Evolutionary conservation across 1,140 invertebrate species (phyloP).

Genomic region (Linepithema humile): DNA sequence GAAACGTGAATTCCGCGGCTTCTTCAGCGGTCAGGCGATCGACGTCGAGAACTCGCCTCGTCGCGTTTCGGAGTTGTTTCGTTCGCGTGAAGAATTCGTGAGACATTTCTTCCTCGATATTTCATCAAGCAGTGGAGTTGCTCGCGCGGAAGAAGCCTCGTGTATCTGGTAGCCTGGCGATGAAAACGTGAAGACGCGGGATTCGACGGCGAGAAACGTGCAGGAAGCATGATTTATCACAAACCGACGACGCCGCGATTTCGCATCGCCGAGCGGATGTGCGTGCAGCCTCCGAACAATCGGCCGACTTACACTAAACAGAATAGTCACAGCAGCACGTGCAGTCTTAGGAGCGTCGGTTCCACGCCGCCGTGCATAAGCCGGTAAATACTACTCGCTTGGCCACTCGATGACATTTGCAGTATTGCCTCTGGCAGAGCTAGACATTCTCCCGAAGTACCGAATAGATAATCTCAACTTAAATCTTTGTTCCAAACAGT

Average conservation of each 20-base stretch:
- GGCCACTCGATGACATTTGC: background rate
- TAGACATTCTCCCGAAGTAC: background rate
- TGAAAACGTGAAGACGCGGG: constrained; percentile 21
- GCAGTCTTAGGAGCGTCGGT: constrained; percentile 76
- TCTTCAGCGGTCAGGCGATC: constrained; percentile 53
- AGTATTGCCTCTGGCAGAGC: background rate
- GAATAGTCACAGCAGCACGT: constrained; percentile 77
- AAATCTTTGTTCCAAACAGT: too few species aligned
- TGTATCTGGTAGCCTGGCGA: background rate
- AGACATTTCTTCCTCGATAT: background rate
- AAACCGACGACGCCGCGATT: constrained; percentile 83
- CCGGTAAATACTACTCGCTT: constrained; percentile 76
- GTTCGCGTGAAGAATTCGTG: background rate
- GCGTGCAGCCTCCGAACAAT: constrained; percentile 79
- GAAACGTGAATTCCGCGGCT: constrained; percentile 60
- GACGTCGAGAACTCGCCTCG: background rate
- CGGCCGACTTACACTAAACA: constrained; percentile 79
- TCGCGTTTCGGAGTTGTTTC: background rate
- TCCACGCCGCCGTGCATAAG: constrained; percentile 78
- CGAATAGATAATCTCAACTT: background rate
- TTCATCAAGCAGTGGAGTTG: background rate
- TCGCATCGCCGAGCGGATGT: constrained; percentile 81
- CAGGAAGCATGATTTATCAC: constrained; percentile 81
- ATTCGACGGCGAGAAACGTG: constrained; percentile 20
- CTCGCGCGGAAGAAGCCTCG: background rate